Evolutionary conservation across 2,888 invertebrate genomes (phyloP), one percentile per base, ranked within the genome.

Genomic region (Melanostoma mellinum): DNA sequence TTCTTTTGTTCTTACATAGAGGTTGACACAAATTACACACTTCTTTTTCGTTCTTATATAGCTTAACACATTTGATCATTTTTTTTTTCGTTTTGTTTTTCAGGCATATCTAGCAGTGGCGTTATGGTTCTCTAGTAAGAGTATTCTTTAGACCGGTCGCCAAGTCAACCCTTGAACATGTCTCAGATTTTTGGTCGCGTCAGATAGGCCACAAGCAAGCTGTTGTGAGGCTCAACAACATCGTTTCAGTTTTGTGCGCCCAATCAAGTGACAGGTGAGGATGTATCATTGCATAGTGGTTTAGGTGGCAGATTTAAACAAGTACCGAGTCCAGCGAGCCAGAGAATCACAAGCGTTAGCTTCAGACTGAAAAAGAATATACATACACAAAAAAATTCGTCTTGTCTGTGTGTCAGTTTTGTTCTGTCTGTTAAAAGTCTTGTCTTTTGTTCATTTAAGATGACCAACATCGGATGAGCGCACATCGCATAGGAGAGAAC

Each of bases 321-420:
- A 73, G 10, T 78, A 78, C 73, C 81, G 20, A 79, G 75, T 84
- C 84, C 84, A 84, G 48, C 36, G 74, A 84, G 78, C 80, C 80
- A 75, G 58, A 78, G 30, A 50, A 79, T 60, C 71, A 58, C 65
- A 79, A 78, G 69, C 63, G 69, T 68, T 58, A 46, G 65, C 74
- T 84, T 84, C 78, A 58, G 79, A 84, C 84, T 84, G 84, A 84
- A 84, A 84, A 84, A 84, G 79, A 84, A 84, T 79, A 84, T 84
- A 84, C 78, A 84, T 84, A 84, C 78, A 78, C 72, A 82, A 82
- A 78, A 77, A 73, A 73, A 6, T 35, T 71, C 10, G 78, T 73
- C 55, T 9, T 8, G 69, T 69, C 52, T 73, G 38, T 50, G 3
- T 3, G 61, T 79, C 67, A 32, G 69, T 60, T 40, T 61, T 1